Evolutionary conservation across 2,888 invertebrate species (phyloP), one percentile per base, ranked within the genome.

Genomic region (Tiphia femorata): DNA sequence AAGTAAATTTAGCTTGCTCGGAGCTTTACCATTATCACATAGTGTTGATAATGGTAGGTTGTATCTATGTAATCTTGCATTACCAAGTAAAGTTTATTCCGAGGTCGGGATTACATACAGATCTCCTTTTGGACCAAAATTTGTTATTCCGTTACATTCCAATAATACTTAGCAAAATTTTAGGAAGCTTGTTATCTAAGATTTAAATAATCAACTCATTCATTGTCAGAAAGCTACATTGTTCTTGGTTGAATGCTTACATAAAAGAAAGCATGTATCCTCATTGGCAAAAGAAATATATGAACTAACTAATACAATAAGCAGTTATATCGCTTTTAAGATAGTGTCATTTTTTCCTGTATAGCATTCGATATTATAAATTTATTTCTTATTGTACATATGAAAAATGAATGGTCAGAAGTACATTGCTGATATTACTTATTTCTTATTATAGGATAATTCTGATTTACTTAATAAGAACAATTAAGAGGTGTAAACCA

Each of bases 121-220:
- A 75, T 92, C 95, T 66, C 96, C 96, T 5, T 96, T 95, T 76
- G 92, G 92, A 49, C 89, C 92, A 51, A 93, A 93, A 84, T 92
- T 92, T 84, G 90, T 92, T 70, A 91, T 93, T 84, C 91, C 93
- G 41, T 85, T 93, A 71, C 90, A 91, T 79, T 69, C 78, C 25
- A 79, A 79, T 54, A 79, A 70, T 54, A 81, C 82, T 73, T 83
- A 83, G 77, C 78, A 73, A 67, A 72, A 65, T 70, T 66, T 58
- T 49, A 56, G 49, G 16, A 42, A 38, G 33, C 51, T 54, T 49
- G 30, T 58, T 17, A n/a, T n/a, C n/a, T n/a, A n/a, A n/a, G 42
- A n/a, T 49, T 29, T 20, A 21, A 29, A 19, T 35, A 40, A 29
- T n/a, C 33, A 27, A 6, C 23, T 43, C 21, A 10, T 41, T 21